These are phyloP conservation scores for Aphidius colemani DNA, from an alignment of 2,888 invertebrate genomes.

Conservation along the genomic window DNA sequence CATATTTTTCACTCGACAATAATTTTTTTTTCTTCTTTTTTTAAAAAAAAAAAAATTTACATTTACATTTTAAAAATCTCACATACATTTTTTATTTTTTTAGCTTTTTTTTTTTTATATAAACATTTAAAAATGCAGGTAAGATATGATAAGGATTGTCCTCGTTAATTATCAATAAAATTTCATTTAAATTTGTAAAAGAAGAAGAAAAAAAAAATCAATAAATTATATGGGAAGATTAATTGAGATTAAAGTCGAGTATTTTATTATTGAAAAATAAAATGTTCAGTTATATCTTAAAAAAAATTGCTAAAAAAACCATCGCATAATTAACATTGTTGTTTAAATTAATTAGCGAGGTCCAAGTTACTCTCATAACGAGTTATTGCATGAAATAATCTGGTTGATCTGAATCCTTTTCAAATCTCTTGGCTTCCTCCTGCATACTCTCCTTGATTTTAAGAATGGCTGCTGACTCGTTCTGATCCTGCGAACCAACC, in stretches of 20 bases:
- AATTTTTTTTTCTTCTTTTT: not conserved
- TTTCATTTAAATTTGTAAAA: too few species aligned
- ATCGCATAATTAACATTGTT: not conserved
- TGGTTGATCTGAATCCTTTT: constrained; percentile 95
- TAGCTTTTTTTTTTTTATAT: too few species aligned
- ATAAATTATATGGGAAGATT: not conserved
- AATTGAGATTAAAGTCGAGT: not conserved
- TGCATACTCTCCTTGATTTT: constrained; percentile 99
- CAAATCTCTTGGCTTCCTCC: constrained; percentile 98
- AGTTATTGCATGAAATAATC: constrained; percentile 96
- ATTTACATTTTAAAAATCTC: too few species aligned
- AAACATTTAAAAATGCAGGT: too few species aligned
- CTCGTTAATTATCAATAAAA: too few species aligned
- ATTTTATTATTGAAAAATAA: not conserved
- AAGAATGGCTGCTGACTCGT: constrained; percentile 98
- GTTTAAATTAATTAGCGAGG: constrained; percentile 51
- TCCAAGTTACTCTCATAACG: constrained; percentile 51
- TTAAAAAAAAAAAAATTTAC: too few species aligned
- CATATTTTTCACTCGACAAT: too few species aligned
- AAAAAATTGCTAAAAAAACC: not conserved
- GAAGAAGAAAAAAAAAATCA: too few species aligned
- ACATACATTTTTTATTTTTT: too few species aligned
- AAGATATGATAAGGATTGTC: too few species aligned
- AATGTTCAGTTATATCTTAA: not conserved
- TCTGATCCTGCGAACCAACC: constrained; percentile 77